Evolutionary conservation across 30 jellyfish, hydroid and myxozoan species (phyloP).

Genomic region (Turritopsis dohrnii): DNA sequence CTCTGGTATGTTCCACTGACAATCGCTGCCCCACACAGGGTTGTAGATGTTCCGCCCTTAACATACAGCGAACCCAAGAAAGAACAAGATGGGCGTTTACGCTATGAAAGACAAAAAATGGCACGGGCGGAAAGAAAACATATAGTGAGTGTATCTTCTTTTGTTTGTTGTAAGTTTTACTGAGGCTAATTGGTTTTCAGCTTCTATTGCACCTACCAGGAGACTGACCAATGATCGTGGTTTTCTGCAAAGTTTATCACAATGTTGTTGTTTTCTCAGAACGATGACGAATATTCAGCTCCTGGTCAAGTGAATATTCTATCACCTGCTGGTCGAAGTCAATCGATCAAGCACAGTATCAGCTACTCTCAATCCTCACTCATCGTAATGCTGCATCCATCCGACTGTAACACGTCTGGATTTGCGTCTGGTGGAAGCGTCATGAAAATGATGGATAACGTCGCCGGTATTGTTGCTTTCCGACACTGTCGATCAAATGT

Average conservation of each 20-base stretch:
- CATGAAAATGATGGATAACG: conserved; percentile 83
- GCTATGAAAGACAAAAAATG: conserved; percentile 52
- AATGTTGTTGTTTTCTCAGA: no score
- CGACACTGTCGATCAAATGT: conserved; percentile 72
- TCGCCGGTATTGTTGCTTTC: conserved; percentile 78
- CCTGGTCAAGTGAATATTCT: conserved; percentile 12
- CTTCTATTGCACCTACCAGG: no score
- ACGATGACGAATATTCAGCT: conserved; percentile 18
- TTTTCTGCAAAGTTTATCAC: no score
- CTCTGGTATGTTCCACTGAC: conserved; percentile 74
- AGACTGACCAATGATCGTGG: no score
- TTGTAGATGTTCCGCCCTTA: conserved; percentile 60
- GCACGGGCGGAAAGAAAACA: conserved; percentile 38
- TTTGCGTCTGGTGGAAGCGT: conserved; percentile 74
- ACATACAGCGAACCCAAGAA: conserved; percentile 37
- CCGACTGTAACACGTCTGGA: conserved; percentile 67
- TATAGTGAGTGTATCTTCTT: neutral
- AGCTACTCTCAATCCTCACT: conserved; percentile 68
- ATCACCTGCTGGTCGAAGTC: conserved; percentile 33
- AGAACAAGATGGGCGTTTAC: conserved; percentile 40
- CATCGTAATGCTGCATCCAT: conserved; percentile 59
- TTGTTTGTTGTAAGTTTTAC: no score
- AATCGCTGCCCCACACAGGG: neutral
- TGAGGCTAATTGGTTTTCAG: no score
- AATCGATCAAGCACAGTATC: conserved; percentile 37